phyloP scores from a whole-genome alignment of 2,797 vertebrate genomes.

The Chromobotia macracanthus region DNA sequence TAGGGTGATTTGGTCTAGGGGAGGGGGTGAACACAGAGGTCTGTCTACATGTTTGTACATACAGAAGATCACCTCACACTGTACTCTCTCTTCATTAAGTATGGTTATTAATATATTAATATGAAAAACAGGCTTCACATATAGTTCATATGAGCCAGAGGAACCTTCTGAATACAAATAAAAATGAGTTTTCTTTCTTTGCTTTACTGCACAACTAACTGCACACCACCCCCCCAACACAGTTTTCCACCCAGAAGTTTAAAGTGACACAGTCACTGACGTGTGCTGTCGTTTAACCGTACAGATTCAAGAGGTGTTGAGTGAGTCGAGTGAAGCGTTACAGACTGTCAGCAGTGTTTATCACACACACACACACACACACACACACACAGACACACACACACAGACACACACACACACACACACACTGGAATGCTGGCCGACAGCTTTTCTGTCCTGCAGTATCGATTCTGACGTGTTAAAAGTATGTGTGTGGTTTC shows the following conservation, averaged over 20 bases:
- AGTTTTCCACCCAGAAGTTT: too few relatives aligned
- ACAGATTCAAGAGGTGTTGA: constrained; percentile 63
- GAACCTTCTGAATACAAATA: too few relatives aligned
- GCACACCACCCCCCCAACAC: too few relatives aligned
- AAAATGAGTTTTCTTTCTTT: too few relatives aligned
- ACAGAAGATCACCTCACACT: not conserved
- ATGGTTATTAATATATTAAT: too few relatives aligned
- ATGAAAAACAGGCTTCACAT: too few relatives aligned
- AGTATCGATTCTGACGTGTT: constrained; percentile 61
- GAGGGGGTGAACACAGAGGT: not conserved
- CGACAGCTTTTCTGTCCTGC: constrained; percentile 63
- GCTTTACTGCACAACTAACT: too few relatives aligned
- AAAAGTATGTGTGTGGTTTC: constrained; percentile 33
- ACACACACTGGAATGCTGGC: constrained; percentile 65
- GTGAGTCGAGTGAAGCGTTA: constrained; percentile 51
- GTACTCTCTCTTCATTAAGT: too few relatives aligned
- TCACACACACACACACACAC: constrained; percentile 11
- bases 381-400: constrained; percentile 20
- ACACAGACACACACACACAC: constrained; percentile 14
- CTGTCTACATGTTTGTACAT: constrained; percentile 4
- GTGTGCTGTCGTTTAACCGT: constrained; percentile 57
- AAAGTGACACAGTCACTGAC: not conserved
- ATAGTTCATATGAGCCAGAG: too few relatives aligned
- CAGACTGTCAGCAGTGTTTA: constrained; percentile 52
- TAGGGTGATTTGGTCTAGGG: not conserved